A percentile compares a stretch with the other conserved stretches of the same genome.
phyloP scores from a whole-genome alignment of 2,113 vertebrate species.

The Ondatra zibethicus region DNA sequence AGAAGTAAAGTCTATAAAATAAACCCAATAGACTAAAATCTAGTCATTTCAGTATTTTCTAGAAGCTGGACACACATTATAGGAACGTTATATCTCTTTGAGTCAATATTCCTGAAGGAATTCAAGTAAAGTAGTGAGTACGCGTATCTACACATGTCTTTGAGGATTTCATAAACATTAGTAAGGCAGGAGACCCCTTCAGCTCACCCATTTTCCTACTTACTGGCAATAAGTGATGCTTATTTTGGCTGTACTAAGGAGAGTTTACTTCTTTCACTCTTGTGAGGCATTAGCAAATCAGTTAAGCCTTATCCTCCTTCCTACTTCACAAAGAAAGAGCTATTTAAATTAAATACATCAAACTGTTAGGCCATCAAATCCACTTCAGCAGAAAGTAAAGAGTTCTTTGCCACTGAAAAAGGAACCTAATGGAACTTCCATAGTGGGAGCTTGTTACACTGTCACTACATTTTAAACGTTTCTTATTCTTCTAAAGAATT shows the following conservation, averaged over 20 bases:
- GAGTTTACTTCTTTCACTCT: neutral
- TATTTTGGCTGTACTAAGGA: neutral
- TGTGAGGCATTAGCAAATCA: slow-evolving; percentile 23
- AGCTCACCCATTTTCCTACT: neutral
- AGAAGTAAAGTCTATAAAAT: neutral
- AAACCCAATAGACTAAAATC: neutral
- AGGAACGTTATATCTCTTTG: neutral
- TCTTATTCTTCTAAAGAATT: slow-evolving; percentile 40
- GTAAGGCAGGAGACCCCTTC: neutral
- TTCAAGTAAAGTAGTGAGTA: neutral
- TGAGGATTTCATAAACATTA: neutral
- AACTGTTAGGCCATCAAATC: neutral
- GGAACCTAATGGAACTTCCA: neutral
- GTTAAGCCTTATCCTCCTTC: slow-evolving; percentile 33
- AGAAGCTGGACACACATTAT: neutral
- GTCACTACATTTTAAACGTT: neutral
- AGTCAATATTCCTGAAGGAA: neutral
- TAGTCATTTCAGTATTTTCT: neutral
- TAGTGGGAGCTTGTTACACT: neutral
- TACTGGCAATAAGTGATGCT: neutral
- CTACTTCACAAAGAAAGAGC: neutral
- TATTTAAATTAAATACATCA: slow-evolving; percentile 20
- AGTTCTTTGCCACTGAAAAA: neutral
- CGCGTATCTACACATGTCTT: neutral
- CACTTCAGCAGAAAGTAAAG: slow-evolving; percentile 28